Conservation (phyloP, 2,797 vertebrate species). For the Clarias fuscus region DNA sequence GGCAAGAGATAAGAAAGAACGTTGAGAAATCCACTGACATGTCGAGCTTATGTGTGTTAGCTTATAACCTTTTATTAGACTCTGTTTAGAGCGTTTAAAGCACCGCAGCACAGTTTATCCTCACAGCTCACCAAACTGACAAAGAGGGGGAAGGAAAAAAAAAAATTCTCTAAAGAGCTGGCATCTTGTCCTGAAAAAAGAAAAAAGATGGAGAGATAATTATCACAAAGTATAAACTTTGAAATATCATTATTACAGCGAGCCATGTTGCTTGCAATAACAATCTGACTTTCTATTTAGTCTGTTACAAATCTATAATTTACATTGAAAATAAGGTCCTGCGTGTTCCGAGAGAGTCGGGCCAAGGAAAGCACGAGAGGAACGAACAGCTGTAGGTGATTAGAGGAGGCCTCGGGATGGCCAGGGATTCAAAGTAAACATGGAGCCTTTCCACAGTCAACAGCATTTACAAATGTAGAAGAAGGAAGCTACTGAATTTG, state of each 20-base stretch:
- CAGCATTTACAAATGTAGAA: conserved; percentile 96
- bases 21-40: conserved; percentile 44
- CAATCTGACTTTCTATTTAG: conserved; percentile 84
- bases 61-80: conserved; percentile 53
- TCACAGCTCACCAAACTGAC: conserved; percentile 52
- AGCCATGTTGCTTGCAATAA: conserved; percentile 82
- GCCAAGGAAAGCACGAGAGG: conserved; percentile 85
- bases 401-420: conserved; percentile 86
- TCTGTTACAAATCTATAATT: conserved; percentile 86
- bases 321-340: conserved; percentile 83
- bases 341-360: conserved; percentile 81
- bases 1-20: conserved; percentile 53
- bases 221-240: conserved; percentile 76
- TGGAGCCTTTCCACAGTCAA: conserved; percentile 96
- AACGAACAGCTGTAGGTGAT: conserved; percentile 92
- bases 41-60: conserved; percentile 37
- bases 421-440: conserved; percentile 95
- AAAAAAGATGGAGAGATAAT: conserved; percentile 65
- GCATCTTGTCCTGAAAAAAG: conserved; percentile 50
- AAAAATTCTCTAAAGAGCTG: conserved; percentile 18
- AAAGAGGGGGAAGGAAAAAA: background rate
- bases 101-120: conserved; percentile 38
- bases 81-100: conserved; percentile 53
- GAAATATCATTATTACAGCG: conserved; percentile 78
- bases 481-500: conserved; percentile 98